These are phyloP conservation scores for Chaenogobius annularis DNA, from an alignment of 2,113 vertebrate genomes.

Conservation along the genomic window DNA sequence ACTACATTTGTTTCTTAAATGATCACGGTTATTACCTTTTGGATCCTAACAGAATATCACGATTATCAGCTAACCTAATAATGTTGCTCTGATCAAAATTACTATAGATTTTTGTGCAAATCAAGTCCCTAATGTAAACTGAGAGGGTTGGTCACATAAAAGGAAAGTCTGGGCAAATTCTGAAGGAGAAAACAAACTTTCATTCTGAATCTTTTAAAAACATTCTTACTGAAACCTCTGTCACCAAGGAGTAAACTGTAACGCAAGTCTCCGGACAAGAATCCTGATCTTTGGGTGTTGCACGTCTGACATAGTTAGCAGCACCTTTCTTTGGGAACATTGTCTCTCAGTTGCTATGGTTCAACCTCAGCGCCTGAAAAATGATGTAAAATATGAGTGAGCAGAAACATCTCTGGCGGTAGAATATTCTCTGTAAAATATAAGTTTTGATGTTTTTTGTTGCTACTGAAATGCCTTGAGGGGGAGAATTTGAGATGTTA, in stretches of 20 bases:
- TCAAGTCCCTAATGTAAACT: too few relatives aligned
- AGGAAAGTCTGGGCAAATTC: too few relatives aligned
- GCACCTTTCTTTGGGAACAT: constrained; percentile 3
- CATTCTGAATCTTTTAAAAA: too few relatives aligned
- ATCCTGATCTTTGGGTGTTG: background rate
- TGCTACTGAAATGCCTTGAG: constrained; percentile 28
- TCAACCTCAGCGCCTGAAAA: background rate
- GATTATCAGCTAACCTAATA: too few relatives aligned
- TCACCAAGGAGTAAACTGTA: background rate
- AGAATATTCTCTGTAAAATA: constrained; percentile 4
- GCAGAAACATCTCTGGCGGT: background rate
- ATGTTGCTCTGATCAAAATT: too few relatives aligned
- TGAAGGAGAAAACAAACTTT: too few relatives aligned
- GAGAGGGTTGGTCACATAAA: background rate
- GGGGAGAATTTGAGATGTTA: constrained; percentile 26
- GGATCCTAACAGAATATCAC: too few relatives aligned
- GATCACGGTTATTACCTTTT: too few relatives aligned
- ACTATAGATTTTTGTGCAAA: too few relatives aligned
- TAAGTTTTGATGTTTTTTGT: constrained; percentile 16
- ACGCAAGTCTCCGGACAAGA: background rate
- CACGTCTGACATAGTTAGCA: background rate
- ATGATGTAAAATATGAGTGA: background rate
- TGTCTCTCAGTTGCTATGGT: background rate
- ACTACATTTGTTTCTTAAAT: too few relatives aligned
- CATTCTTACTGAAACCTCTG: too few relatives aligned